Conservation (phyloP, 1,140 invertebrate genomes). For the Cepaea nemoralis region DNA sequence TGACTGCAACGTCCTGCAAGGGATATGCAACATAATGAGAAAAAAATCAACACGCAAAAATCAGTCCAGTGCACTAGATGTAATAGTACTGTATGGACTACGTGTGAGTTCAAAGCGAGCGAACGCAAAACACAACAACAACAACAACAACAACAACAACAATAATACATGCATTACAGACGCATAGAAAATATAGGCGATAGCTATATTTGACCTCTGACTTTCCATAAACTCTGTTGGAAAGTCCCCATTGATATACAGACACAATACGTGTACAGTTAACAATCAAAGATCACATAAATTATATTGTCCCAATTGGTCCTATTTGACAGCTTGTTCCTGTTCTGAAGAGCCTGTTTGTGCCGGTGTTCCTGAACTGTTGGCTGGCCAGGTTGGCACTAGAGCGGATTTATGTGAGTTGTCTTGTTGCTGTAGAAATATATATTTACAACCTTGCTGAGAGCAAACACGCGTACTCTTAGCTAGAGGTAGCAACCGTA, state of each 20-base stretch:
- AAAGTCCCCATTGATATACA: background rate
- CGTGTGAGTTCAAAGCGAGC: too few species aligned
- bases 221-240: background rate
- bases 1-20: too few species aligned
- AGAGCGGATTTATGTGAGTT: slow-evolving; percentile 96
- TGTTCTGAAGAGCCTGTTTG: slow-evolving; percentile 87
- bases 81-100: too few species aligned
- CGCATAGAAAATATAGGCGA: background rate
- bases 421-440: too few species aligned
- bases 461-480: too few species aligned
- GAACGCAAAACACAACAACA: too few species aligned
- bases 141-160: too few species aligned
- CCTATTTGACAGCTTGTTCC: slow-evolving; percentile 83
- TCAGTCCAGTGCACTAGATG: too few species aligned
- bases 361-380: slow-evolving; percentile 96
- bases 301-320: background rate
- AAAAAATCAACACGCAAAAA: too few species aligned
- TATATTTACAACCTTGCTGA: too few species aligned
- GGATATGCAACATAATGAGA: too few species aligned
- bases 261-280: background rate
- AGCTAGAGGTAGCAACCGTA: background rate
- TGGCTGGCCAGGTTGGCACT: slow-evolving; percentile 96
- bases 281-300: background rate
- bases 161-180: too few species aligned
- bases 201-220: slow-evolving; percentile 84